Evolutionary conservation across 2,888 invertebrate genomes (phyloP), one percentile per base, ranked within the genome.

Genomic region (Eucera pruinosa): DNA sequence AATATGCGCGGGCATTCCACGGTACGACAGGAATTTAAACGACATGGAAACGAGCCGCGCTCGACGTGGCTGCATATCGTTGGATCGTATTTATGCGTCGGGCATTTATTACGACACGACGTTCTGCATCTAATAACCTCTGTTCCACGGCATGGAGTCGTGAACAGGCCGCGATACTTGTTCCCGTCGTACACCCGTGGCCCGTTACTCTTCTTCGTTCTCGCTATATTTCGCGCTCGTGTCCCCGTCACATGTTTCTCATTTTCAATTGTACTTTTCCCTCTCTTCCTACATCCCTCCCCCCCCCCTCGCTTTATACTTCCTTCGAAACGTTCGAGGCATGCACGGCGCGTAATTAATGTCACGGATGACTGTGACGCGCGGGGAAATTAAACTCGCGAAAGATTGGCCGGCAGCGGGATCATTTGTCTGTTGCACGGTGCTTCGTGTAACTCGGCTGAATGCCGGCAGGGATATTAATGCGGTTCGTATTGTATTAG

Each of bases 91-190:
- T 83, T 83, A 68, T 70, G 73, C 72, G 60, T 23, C 47, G 47
- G 7, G 60, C 78, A 75, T 83, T 83, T 83, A 83, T 83, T 73
- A 72, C 84, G 52, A 65, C 73, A 54, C 61, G 75, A 67, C 72
- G 67, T 64, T 60, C 54, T 47, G 81, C 82, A 74, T 79, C 73
- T 80, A 77, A 82, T 82, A 80, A 79, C 58, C 68, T 54, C 61
- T 68, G 69, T 70, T 61, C 61, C 27, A 39, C 30, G 48, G 45
- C 52, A 36, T 18, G 39, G 54, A 54, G 50, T 60, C 62, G 47
- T 67, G 66, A 69, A 74, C 77, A 69, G 62, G 15, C 62, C 58
- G 62, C 52, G 36, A 33, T 61, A 68, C 60, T 72, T 61, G 67
- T 61, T 61, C 39, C 23, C 43, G 48, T 43, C 45, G 57, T 36